These are phyloP conservation scores for Ptychochromis oligacanthus DNA, from an alignment of 2,113 vertebrate species.

Conservation along the genomic window DNA sequence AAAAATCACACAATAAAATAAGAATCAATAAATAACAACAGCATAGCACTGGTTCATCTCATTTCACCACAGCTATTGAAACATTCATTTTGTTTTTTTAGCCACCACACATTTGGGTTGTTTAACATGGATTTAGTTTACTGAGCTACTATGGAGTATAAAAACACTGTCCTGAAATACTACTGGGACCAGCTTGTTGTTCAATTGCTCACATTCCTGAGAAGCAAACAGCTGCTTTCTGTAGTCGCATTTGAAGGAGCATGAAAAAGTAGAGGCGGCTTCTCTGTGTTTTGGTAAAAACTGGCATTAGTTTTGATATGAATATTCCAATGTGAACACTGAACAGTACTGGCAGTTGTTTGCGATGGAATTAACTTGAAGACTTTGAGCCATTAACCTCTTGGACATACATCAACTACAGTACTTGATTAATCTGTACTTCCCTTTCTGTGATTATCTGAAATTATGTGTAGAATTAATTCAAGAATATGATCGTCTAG, in stretches of 20 bases:
- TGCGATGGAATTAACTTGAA: constrained; percentile 25
- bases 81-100: constrained; percentile 47
- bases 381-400: constrained; percentile 9
- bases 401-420: not conserved
- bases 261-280: not conserved
- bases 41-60: constrained; percentile 36
- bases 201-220: constrained; percentile 75
- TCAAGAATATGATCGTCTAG: not conserved
- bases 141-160: constrained; percentile 59
- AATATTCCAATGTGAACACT: constrained; percentile 8
- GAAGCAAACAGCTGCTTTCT: constrained; percentile 73
- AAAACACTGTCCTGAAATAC: constrained; percentile 68
- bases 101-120: constrained; percentile 28
- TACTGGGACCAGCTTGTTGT: constrained; percentile 54
- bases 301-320: constrained; percentile 27
- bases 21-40: constrained; percentile 50
- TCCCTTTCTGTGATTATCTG: constrained; percentile 18
- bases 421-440: constrained; percentile 14
- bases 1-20: constrained; percentile 51
- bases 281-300: constrained; percentile 8
- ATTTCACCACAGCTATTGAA: constrained; percentile 55
- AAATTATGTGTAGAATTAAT: not conserved
- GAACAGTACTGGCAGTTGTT: constrained; percentile 56
- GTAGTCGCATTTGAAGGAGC: constrained; percentile 38
- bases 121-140: constrained; percentile 17